Evolutionary conservation across 92 coral and sea anemone genomes (phyloP), one percentile per base, ranked within the genome.

Genomic region (Bergia puertoricense): DNA sequence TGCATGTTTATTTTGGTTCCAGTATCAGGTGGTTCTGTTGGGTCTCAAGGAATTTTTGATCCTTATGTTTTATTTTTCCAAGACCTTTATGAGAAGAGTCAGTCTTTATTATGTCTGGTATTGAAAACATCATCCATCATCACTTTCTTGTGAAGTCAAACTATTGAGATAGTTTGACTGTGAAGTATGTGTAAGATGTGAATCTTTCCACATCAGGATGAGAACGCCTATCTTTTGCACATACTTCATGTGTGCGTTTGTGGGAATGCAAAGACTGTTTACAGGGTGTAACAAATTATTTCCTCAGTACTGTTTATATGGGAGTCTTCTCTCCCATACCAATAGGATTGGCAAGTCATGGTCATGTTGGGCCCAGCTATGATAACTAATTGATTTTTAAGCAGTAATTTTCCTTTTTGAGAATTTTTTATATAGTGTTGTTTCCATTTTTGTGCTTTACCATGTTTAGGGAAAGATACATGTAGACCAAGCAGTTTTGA

Each of bases 251-350:
- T 36, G 43, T 37, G 20, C 46, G 42, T 16, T 40, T 18, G 42
- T 74, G 44, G 20, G 48, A 39, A 5, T 74, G 78, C 78, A 74
- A 39, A 43, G 0, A 44, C 39, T 23, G 59, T 45, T 44, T 77
- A 77, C 59, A 77, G 59, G 81, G 81, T 77, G 81, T 22, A 77
- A 77, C 81, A 77, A 48, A 77, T 39, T 16, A 40, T 71, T 71
- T n/a, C 13, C 3, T 57, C 20, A 16, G 11, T 0, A 0, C 22
- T 57, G 11, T 57, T 6, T 57, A 3, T 57, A 57, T 16, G 20
- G 66, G 66, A 57, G 22, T 57, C 11, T 57, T 48, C 2, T 57
- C 66, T 57, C 20, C 18, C 11, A 11, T 57, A 48, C 8, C 54
- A 30, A 30, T 30, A 30, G 30, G 30, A 30, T 30, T 30, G 51